These are phyloP conservation scores for Acromyrmex echinatior DNA, from an alignment of 1,140 invertebrate genomes.

Conservation along the genomic window DNA sequence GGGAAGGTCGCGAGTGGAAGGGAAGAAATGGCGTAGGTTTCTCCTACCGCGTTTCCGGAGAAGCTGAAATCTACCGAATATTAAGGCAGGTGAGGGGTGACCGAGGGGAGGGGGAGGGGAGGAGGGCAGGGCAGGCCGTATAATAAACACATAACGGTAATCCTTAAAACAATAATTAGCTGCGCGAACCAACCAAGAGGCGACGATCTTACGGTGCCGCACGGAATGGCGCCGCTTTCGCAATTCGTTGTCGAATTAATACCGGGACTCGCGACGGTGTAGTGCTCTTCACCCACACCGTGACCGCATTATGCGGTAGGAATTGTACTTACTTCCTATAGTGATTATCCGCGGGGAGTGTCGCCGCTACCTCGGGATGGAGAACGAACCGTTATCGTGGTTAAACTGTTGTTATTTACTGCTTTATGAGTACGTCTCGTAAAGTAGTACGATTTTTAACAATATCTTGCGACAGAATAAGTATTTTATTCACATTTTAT, in stretches of 20 bases:
- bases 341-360: conserved; percentile 64
- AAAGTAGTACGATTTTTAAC: not conserved
- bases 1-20: not conserved
- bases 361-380: not conserved
- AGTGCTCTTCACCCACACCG: conserved; percentile 51
- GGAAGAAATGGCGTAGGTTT: conserved; percentile 44
- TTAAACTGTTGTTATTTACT: conserved; percentile 16
- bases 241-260: conserved; percentile 81
- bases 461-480: not conserved
- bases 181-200: conserved; percentile 71
- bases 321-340: conserved; percentile 72
- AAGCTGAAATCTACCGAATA: conserved; percentile 83
- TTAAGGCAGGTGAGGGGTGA: conserved; percentile 73
- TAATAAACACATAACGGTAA: conserved; percentile 86
- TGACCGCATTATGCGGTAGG: conserved; percentile 52
- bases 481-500: not conserved
- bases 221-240: conserved; percentile 72
- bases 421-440: not conserved
- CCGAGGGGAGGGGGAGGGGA: not conserved
- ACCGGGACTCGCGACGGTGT: conserved; percentile 66
- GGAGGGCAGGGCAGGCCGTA: conserved; percentile 71
- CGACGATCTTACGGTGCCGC: conserved; percentile 74
- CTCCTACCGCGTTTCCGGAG: conserved; percentile 44
- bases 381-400: conserved; percentile 3
- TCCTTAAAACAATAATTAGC: conserved; percentile 87